phyloP scores from a whole-genome alignment of 1,140 invertebrate species.

The Portunus trituberculatus region DNA sequence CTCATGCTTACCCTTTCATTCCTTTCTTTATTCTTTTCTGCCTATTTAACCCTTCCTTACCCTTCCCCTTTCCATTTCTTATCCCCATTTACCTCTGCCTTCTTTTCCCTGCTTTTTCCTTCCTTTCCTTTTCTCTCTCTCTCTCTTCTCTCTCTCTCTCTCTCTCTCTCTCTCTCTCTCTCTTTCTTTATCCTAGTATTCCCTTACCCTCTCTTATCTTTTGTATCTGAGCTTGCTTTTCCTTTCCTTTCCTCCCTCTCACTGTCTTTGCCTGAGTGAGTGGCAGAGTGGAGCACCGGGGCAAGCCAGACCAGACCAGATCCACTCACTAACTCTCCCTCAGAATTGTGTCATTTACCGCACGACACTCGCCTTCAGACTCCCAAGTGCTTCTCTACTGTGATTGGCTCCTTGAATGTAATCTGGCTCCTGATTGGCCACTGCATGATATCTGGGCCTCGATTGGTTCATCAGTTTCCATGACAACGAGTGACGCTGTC shows the following conservation, averaged over 20 bases:
- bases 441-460: slow-evolving; percentile 29
- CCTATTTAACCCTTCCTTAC: neutral
- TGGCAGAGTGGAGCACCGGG: neutral
- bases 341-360: slow-evolving; percentile 37
- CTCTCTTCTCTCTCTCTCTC: neutral
- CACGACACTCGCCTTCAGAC: slow-evolving; percentile 15
- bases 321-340: slow-evolving; percentile 43
- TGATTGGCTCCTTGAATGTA: neutral
- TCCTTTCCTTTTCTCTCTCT: neutral
- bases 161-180: neutral
- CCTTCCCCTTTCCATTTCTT: neutral
- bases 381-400: neutral
- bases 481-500: slow-evolving; percentile 54
- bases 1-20: neutral
- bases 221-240: neutral
- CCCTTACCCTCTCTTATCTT: neutral
- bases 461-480: slow-evolving; percentile 66
- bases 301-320: neutral
- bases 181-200: neutral
- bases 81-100: neutral
- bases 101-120: neutral
- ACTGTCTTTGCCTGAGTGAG: neutral
- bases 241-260: neutral
- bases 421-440: neutral
- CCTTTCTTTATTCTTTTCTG: neutral